Percentiles rank a stretch among this genome's conserved stretches.
Conservation (phyloP, 1,140 invertebrate genomes). For the Neoseiulus cucumeris region DNA sequence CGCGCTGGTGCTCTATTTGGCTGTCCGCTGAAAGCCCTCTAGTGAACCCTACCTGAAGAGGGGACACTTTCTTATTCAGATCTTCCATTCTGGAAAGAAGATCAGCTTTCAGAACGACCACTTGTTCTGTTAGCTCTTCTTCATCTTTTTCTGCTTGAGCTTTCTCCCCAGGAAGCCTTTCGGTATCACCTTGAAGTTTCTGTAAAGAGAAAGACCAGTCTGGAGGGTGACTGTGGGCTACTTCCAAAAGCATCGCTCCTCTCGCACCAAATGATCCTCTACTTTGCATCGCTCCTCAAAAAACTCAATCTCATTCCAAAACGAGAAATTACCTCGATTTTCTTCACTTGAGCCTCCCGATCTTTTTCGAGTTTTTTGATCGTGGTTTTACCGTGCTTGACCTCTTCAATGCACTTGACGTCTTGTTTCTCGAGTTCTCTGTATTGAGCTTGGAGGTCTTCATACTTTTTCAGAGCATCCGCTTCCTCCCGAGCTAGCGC, state of each 20-base stretch:
- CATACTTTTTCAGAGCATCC: slow-evolving; percentile 22
- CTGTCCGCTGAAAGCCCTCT: not conserved
- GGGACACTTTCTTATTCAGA: not conserved
- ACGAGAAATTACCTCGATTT: slow-evolving; percentile 20
- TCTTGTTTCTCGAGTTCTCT: slow-evolving; percentile 29
- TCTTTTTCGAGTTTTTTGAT: slow-evolving; percentile 27
- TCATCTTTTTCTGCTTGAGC: slow-evolving; percentile 32
- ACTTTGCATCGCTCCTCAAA: too few relatives aligned
- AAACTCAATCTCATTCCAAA: not conserved
- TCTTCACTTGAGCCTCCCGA: slow-evolving; percentile 26
- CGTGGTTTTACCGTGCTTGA: slow-evolving; percentile 29
- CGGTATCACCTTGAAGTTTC: slow-evolving; percentile 13
- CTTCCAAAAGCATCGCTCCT: too few relatives aligned
- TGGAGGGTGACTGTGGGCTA: too few relatives aligned
- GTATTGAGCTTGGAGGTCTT: slow-evolving; percentile 27
- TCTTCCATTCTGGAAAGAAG: not conserved
- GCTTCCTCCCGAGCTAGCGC: not conserved
- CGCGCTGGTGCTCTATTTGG: not conserved
- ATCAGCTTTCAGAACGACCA: slow-evolving; percentile 30
- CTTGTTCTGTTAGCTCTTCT: slow-evolving; percentile 31
- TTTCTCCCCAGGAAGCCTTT: slow-evolving; percentile 19
- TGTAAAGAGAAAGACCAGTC: not conserved
- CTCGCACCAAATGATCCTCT: too few relatives aligned
- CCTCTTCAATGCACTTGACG: slow-evolving; percentile 27
- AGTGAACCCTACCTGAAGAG: not conserved